These are phyloP conservation scores for Aporophyla lueneburgensis DNA, from an alignment of 2,888 invertebrate genomes.

Conservation along the genomic window DNA sequence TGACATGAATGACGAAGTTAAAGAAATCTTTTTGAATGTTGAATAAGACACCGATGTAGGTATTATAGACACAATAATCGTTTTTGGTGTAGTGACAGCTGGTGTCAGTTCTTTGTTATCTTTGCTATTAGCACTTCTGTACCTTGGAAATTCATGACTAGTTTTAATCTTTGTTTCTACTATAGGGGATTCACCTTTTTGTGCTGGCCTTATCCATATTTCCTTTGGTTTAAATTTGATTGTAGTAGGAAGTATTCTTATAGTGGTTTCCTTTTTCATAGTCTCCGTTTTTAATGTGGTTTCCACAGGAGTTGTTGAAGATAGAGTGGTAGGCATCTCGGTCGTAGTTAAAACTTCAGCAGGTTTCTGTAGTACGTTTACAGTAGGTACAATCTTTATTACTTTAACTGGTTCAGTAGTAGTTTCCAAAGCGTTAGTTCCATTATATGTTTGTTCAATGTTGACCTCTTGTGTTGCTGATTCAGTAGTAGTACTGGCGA, in stretches of 20 bases:
- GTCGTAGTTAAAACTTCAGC: constrained; percentile 61
- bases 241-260: constrained; percentile 78
- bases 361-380: constrained; percentile 36
- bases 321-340: constrained; percentile 48
- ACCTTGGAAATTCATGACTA: constrained; percentile 75
- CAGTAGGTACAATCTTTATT: constrained; percentile 14
- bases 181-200: constrained; percentile 85
- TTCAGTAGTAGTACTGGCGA: constrained; percentile 42
- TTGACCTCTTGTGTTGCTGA: constrained; percentile 50
- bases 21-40: constrained; percentile 85
- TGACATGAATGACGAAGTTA: constrained; percentile 79
- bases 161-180: constrained; percentile 80
- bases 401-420: constrained; percentile 36
- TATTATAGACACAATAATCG: constrained; percentile 88
- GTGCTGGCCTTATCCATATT: constrained; percentile 88
- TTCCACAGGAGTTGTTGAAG: constrained; percentile 58
- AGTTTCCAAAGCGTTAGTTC: constrained; percentile 62
- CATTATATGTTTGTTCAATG: constrained; percentile 68
- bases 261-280: constrained; percentile 78
- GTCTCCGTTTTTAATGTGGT: constrained; percentile 68
- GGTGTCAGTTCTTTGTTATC: constrained; percentile 78
- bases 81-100: constrained; percentile 84
- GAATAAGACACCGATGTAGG: constrained; percentile 87
- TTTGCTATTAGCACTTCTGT: constrained; percentile 77
- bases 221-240: constrained; percentile 87